These are phyloP conservation scores for Leptinotarsa peninsularis DNA, from an alignment of 2,888 invertebrate genomes.

Conservation along the genomic window DNA sequence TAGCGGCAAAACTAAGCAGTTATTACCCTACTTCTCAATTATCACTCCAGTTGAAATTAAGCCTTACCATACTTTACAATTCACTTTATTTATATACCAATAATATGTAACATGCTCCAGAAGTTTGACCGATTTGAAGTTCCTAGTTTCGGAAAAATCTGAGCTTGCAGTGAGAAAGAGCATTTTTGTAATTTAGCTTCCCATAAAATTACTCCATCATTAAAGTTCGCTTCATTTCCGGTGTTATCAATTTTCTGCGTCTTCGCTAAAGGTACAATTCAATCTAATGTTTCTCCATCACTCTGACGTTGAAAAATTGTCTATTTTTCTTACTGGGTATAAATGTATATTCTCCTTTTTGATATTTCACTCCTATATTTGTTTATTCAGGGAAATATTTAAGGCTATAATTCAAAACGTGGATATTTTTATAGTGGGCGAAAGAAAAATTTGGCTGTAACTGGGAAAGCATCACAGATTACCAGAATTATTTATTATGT, in stretches of 20 bases:
- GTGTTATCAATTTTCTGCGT: constrained; percentile 30
- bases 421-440: neutral
- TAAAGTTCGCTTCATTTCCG: constrained; percentile 29
- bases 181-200: neutral
- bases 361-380: constrained; percentile 30
- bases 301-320: constrained; percentile 34
- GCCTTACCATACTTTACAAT: no score
- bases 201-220: neutral
- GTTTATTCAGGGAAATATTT: constrained; percentile 24
- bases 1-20: no score
- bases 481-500: no score
- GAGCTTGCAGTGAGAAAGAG: no score
- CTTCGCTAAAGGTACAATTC: constrained; percentile 29
- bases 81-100: no score
- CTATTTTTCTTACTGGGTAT: constrained; percentile 23
- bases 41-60: no score
- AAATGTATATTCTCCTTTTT: constrained; percentile 31
- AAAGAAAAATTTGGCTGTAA: no score
- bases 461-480: no score
- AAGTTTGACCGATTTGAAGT: no score
- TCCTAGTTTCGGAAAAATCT: no score
- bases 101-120: no score
- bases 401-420: neutral
- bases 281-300: constrained; percentile 31
- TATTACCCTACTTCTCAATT: no score